Percentiles rank a stretch among this genome's conserved stretches.
phyloP scores from a whole-genome alignment of 2,797 vertebrate genomes.

The Tapera naevia region DNA sequence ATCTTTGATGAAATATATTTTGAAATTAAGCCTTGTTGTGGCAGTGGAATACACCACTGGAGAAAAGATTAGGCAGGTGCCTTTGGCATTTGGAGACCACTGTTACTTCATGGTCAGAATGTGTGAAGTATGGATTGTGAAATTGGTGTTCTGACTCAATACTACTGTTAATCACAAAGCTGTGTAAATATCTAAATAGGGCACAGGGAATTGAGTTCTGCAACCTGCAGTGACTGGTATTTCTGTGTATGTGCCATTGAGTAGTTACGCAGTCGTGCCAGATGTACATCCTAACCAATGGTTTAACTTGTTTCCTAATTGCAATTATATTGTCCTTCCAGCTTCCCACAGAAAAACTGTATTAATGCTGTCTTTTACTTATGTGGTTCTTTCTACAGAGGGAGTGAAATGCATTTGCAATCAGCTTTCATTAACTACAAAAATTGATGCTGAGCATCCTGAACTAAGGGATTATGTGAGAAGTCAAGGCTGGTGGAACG shows the following conservation, averaged over 20 bases:
- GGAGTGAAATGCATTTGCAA: slow-evolving; percentile 79
- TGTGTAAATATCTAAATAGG: not conserved
- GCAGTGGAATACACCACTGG: not conserved
- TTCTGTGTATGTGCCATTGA: not conserved
- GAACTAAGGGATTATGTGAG: slow-evolving; percentile 77
- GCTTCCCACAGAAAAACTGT: not conserved
- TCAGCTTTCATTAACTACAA: slow-evolving; percentile 79
- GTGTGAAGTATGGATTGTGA: not conserved
- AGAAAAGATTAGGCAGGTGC: not conserved
- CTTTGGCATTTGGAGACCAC: not conserved
- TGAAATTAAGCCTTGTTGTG: not conserved
- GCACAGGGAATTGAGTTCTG: not conserved
- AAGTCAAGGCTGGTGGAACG: slow-evolving; percentile 82
- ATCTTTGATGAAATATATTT: not conserved
- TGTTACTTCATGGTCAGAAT: not conserved
- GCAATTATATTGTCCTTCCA: not conserved
- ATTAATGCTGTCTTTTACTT: not conserved
- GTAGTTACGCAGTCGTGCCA: not conserved
- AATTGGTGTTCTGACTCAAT: not conserved
- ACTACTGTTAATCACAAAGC: not conserved
- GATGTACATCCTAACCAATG: not conserved
- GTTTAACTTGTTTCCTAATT: not conserved
- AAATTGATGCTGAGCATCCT: slow-evolving; percentile 80
- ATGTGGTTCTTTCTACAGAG: slow-evolving; percentile 64
- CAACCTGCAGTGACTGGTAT: not conserved